Percentiles rank a stretch among this genome's conserved stretches.
Conservation (phyloP, 2,113 vertebrate genomes). For the Sialia sialis region DNA sequence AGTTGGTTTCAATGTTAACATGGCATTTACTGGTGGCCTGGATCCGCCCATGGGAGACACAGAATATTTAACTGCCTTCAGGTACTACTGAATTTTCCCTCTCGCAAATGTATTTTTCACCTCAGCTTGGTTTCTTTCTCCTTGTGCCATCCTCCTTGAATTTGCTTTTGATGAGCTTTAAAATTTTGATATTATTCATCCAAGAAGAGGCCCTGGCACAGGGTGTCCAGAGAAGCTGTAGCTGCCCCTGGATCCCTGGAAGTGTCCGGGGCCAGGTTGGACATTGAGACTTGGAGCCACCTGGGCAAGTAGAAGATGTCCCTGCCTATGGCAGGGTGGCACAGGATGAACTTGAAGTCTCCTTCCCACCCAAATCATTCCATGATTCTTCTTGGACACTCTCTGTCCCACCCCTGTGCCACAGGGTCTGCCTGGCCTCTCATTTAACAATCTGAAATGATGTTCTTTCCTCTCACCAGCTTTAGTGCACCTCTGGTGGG, state of each 20-base stretch:
- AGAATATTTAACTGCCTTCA: constrained; percentile 93
- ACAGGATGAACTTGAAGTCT: neutral
- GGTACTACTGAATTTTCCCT: constrained; percentile 70
- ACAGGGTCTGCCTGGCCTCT: neutral
- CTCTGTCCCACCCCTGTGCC: neutral
- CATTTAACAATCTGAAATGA: neutral
- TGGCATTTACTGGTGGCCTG: constrained; percentile 95
- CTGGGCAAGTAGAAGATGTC: neutral
- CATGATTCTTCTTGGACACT: neutral
- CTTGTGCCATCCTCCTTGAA: rapidly evolving
- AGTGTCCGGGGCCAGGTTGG: neutral
- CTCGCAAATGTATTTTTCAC: neutral
- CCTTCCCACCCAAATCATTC: neutral
- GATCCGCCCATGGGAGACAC: constrained; percentile 93
- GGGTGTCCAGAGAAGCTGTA: neutral
- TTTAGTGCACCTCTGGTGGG: neutral
- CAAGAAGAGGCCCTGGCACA: neutral
- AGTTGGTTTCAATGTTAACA: constrained; percentile 92
- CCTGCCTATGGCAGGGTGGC: neutral
- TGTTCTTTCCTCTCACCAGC: neutral
- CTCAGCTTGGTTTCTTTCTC: neutral
- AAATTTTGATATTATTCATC: neutral
- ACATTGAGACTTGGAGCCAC: rapidly evolving
- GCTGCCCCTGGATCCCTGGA: neutral
- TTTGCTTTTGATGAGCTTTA: neutral